Conservation (phyloP, 2,797 vertebrate species). For the Sciurus vulgaris region DNA sequence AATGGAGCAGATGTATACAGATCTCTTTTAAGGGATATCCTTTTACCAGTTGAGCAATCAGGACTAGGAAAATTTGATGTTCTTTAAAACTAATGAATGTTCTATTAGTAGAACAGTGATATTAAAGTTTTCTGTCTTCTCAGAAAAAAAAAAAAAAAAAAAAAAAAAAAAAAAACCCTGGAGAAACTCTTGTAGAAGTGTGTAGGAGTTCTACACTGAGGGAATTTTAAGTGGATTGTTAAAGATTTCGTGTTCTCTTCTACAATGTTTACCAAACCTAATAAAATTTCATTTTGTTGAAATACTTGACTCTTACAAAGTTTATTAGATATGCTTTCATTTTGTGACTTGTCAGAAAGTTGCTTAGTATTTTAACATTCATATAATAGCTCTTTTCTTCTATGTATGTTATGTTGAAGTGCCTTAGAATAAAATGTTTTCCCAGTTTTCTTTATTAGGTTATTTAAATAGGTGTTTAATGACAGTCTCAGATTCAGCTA, state of each 20-base stretch:
- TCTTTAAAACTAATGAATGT: slow-evolving; percentile 50
- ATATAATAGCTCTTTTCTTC: slow-evolving; percentile 62
- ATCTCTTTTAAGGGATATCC: slow-evolving; percentile 49
- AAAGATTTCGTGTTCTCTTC: slow-evolving; percentile 1
- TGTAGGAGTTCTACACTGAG: slow-evolving; percentile 46
- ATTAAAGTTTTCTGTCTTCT: slow-evolving; percentile 49
- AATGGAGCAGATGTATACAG: slow-evolving; percentile 62
- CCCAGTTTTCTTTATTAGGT: slow-evolving; percentile 44
- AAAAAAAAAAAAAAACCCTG: not conserved
- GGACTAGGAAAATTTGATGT: slow-evolving; percentile 42
- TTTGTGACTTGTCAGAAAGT: slow-evolving; percentile 63
- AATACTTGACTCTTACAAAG: slow-evolving; percentile 43
- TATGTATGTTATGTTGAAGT: slow-evolving; percentile 66
- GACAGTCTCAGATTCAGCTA: slow-evolving; percentile 46
- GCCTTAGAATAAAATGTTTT: slow-evolving; percentile 68
- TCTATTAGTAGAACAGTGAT: not conserved
- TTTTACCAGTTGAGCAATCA: slow-evolving; percentile 55
- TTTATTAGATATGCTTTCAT: slow-evolving; percentile 61
- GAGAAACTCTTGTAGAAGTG: not conserved
- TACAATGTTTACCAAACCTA: slow-evolving; percentile 63
- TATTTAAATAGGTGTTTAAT: slow-evolving; percentile 67
- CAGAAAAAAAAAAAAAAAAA: slow-evolving; percentile 31
- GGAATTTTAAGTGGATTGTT: slow-evolving; percentile 19
- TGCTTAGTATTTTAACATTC: slow-evolving; percentile 64
- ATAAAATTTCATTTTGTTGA: slow-evolving; percentile 59